Conservation (phyloP, 2,797 vertebrate species). For the Lemur catta region DNA sequence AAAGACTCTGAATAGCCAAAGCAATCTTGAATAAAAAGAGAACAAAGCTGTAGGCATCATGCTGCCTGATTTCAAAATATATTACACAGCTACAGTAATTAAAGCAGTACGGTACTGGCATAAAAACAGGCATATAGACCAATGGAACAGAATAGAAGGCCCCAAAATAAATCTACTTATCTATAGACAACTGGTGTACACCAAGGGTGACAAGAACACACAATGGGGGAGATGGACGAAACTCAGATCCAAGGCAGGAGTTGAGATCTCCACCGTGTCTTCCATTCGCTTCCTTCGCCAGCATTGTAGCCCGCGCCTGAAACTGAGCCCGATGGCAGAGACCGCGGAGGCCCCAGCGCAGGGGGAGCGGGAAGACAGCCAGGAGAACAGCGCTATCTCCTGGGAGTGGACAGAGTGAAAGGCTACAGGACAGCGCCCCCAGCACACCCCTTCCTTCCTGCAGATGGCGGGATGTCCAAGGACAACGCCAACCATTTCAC, state of each 20-base stretch:
- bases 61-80: no score
- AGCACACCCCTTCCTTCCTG: accelerated
- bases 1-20: no score
- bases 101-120: no score
- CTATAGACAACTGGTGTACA: no score
- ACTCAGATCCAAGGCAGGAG: accelerated
- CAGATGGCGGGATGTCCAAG: accelerated
- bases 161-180: no score
- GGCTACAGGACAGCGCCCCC: neutral
- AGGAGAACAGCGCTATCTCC: accelerated
- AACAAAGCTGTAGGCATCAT: no score
- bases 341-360: neutral
- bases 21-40: no score
- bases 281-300: constrained; percentile 56
- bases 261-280: no score
- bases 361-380: neutral
- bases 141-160: no score
- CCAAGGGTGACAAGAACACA: neutral
- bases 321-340: accelerated
- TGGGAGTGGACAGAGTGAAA: accelerated
- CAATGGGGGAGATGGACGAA: neutral
- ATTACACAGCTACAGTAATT: no score
- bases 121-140: no score
- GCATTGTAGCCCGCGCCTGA: constrained; percentile 42
- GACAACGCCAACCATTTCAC: constrained; percentile 90